phyloP scores from a whole-genome alignment of 2,797 vertebrate species.

The Ambastaia sidthimunki region DNA sequence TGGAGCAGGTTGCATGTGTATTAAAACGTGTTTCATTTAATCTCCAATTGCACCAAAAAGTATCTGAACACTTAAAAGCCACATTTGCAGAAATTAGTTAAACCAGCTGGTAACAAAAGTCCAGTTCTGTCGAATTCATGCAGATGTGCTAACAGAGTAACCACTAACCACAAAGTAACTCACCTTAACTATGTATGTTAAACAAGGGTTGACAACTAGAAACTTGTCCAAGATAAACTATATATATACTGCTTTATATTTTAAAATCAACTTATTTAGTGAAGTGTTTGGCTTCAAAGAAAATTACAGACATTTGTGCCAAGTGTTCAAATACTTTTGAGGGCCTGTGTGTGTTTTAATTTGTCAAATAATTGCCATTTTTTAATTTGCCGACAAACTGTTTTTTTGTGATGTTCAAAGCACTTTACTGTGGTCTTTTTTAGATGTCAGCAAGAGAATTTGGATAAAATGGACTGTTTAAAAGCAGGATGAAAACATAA shows the following conservation, averaged over 20 bases:
- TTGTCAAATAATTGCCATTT: background rate
- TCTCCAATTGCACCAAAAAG: background rate
- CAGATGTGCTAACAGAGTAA: too few relatives aligned
- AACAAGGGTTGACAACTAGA: background rate
- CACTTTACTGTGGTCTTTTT: constrained; percentile 18
- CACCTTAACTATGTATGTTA: background rate
- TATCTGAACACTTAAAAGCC: background rate
- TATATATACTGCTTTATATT: background rate
- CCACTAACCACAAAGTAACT: background rate
- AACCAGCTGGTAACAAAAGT: too few relatives aligned
- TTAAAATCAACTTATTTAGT: background rate
- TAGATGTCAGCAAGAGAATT: constrained; percentile 10
- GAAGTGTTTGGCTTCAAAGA: background rate
- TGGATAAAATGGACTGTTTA: constrained; percentile 9
- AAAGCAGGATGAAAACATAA: constrained; percentile 24
- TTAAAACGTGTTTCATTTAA: background rate
- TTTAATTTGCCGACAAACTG: background rate
- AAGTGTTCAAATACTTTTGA: background rate
- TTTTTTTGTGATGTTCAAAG: constrained; percentile 13
- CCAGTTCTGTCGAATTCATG: too few relatives aligned
- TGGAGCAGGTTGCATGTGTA: background rate
- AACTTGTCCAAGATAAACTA: background rate
- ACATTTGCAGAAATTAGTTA: too few relatives aligned
- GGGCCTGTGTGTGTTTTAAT: background rate
- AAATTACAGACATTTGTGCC: background rate